Evolutionary conservation across 2,113 vertebrate species (phyloP), one percentile per base, ranked within the genome.

Genomic region (Ophiodon elongatus): DNA sequence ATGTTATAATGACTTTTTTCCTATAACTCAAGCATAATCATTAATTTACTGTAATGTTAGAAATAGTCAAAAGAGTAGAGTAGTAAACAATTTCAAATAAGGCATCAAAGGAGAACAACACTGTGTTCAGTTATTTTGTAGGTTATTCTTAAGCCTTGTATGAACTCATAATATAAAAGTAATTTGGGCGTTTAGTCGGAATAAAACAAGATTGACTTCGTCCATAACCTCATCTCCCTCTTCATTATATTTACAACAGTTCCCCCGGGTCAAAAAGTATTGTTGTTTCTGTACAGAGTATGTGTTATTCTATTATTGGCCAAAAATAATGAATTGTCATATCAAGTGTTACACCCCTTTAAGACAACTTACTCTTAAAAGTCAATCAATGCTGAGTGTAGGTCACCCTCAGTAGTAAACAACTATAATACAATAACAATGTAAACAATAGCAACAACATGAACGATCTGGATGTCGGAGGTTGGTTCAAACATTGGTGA

Each of bases 401-500:
- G 69, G n/a, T 70, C 43, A 37, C 41, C 65, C 57, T 88, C 83
- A 88, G 82, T 75, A 79, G 84, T 85, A 80, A 89, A 84, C 82
- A 73, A 25, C 23, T 73, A 39, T 43, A 54, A 78, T 47, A 54
- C 63, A 68, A 57, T 15, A 66, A 52, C 31, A 70, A 29, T 87
- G 87, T 87, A 86, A 92, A 92, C 84, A 91, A 67, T 79, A 25
- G 29, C 39, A 43, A 73, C 73, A 47, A 72, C 13, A 43, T 35
- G 39, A 23, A 45, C 21, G 17, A 65, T 80, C 52, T 60, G 1
- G 9, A 43, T n/a, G 79, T 37, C 73, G 13, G 73, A 33, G 35
- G 33, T 33, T 35, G 59, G 6, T 74, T 95, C 87, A 95, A 54
- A 95, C 91, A 14, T 94, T 94, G 41, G 93, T 93, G 85, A 95